These are phyloP conservation scores for Syngnathus scovelli DNA, from an alignment of 2,113 vertebrate species.

Conservation along the genomic window DNA sequence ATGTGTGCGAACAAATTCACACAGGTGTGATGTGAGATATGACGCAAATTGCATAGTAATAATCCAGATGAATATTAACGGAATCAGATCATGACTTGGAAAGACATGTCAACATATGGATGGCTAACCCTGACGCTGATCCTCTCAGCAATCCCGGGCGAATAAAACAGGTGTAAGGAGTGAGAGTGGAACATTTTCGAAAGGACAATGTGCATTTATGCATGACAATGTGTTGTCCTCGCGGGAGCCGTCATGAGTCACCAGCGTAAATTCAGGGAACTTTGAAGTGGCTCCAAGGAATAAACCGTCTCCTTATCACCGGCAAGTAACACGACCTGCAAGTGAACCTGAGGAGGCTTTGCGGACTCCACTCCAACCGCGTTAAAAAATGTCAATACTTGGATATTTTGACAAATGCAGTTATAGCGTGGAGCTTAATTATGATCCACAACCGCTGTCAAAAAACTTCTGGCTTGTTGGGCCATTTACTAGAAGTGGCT, in stretches of 20 bases:
- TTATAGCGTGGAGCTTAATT: constrained; percentile 24
- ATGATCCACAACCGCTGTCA: constrained; percentile 37
- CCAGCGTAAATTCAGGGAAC: constrained; percentile 10
- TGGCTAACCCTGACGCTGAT: neutral
- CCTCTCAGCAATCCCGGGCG: neutral
- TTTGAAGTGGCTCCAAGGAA: constrained; percentile 21
- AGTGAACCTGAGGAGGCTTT: constrained; percentile 5
- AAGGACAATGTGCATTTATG: constrained; percentile 2
- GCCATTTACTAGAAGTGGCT: constrained; percentile 4
- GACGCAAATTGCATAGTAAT: too few species aligned
- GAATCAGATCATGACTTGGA: neutral
- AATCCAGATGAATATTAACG: too few species aligned
- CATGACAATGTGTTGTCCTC: neutral
- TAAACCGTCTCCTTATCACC: constrained; percentile 18
- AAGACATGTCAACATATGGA: neutral
- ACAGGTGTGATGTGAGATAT: too few species aligned
- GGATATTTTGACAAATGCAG: constrained; percentile 25
- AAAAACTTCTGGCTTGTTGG: constrained; percentile 14
- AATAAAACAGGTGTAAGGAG: neutral
- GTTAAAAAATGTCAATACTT: constrained; percentile 28
- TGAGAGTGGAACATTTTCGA: neutral
- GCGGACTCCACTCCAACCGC: neutral
- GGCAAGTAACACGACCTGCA: constrained; percentile 22
- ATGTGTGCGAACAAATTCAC: too few species aligned
- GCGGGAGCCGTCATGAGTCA: constrained; percentile 20